Base-by-base conservation (phyloP, 2,797 vertebrate species). In the Sebastes oblongus region DNA sequence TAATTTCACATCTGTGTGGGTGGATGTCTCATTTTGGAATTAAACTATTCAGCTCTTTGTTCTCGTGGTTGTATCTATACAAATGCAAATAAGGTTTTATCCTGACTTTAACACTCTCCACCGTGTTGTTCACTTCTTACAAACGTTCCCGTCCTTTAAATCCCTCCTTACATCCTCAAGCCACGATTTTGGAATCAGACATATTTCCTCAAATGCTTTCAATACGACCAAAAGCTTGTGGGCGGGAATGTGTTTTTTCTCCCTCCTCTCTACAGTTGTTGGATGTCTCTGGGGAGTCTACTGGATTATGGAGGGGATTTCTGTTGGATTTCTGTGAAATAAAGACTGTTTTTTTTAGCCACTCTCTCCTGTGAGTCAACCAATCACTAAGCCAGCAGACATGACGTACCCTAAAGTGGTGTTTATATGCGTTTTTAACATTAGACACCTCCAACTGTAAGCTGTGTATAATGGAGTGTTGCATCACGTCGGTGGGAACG, bases 231-330 rank as follows among this genome's bases (percentile, higher is more conserved):
- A 59, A 75, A 83, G 66, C 70, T 58, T 67, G 92, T 92, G 91
- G 93, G 92, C 81, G 91, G 82, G 50, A 36, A 3, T 80, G 66
- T 69, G 61, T 76, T 81, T 13, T 77, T 65, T 60, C 1, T 4
- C 6, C 9, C 5, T n/a, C 8, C 64, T 75, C 77, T 30, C 39
- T 77, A 24, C 88, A 83, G 81, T 89, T 72, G 75, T 72, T 85
- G 72, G 75, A 86, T 84, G 88, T 89, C 90, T 89, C 89, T 55
- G 62, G 84, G 91, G 89, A 74, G 56, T 81, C 85, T 75, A 72
- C 27, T 80, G 89, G 93, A 93, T 93, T 93, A 93, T 75, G 54
- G 81, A 86, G 77, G 64, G 89, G 88, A 93, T 94, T 94, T 94
- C 82, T 83, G 74, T 56, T 72, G 85, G 82, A 90, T 93, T 89